Base-by-base conservation (phyloP, 2,888 invertebrate genomes). In the Gnatocerus cornutus region DNA sequence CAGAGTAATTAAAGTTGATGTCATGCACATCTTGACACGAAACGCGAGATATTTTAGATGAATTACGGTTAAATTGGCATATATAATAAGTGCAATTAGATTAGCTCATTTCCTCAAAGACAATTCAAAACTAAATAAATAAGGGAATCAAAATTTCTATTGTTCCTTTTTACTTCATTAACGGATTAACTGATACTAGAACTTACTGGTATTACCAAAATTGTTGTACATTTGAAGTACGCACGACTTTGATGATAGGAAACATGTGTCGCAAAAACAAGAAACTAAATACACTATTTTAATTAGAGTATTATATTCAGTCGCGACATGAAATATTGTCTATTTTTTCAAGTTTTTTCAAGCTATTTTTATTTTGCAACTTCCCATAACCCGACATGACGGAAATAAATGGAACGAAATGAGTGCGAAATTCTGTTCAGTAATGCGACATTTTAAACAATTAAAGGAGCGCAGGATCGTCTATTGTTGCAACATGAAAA, bases 401-500 rank as follows among this genome's bases (percentile, higher is more conserved):
- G 33, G 7, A 33, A n/a, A 33, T n/a, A 4, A 33, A 33, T 33
- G 2, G 29, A 29, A 29, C 29, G 21, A 21, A 21, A 21, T 4
- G 1, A 33, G 33, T 33, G 41, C 41, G 33, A n/a, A 13, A 12
- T 41, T 10, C 41, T n/a, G n/a, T n/a, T n/a, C n/a, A n/a, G 39
- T 9, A 39, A n/a, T 39, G 41, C 12, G 12, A 6, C 12, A 10
- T 10, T 21, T 21, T n/a, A 27, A 52, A 52, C 14, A 33, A 33
- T 53, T 30, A 53, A 33, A 9, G n/a, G 21, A 27, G 27, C 39
- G n/a, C n/a, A n/a, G n/a, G 21, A 56, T 9, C 9, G 41, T 37
- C 10, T 12, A 27, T 58, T 58, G 45, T 59, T 46, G 46, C 46
- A 59, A 59, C 43, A 46, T 12, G 59, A 59, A 59, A 45, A 46